These are phyloP conservation scores for Phasia obesa DNA, from an alignment of 2,888 invertebrate genomes.

Conservation along the genomic window DNA sequence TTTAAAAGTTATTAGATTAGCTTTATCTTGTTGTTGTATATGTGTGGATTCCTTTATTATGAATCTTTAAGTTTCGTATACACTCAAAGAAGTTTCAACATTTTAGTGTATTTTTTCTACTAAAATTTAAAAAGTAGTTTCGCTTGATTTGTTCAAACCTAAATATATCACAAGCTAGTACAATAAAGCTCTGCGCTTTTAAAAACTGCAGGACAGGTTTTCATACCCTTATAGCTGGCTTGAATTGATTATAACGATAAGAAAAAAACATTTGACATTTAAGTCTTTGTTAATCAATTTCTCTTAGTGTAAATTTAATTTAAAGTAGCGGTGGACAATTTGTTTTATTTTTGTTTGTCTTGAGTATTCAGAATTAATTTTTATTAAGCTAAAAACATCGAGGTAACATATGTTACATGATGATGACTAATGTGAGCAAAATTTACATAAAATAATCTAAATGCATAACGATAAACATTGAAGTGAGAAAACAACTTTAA, in stretches of 20 bases:
- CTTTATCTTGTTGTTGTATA: slow-evolving; percentile 46
- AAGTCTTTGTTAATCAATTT: no score
- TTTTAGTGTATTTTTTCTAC: no score
- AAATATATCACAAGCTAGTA: no score
- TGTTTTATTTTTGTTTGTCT: no score
- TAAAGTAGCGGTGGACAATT: neutral
- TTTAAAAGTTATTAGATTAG: slow-evolving; percentile 71
- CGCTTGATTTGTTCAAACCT: no score
- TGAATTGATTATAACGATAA: no score
- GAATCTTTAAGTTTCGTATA: slow-evolving; percentile 9
- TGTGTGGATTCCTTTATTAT: neutral
- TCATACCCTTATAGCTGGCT: no score
- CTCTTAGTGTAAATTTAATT: slow-evolving; percentile 22
- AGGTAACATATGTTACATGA: slow-evolving; percentile 55
- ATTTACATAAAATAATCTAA: slow-evolving; percentile 33
- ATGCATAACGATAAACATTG: neutral
- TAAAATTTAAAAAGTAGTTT: no score
- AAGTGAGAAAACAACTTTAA: neutral
- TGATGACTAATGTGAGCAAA: slow-evolving; percentile 33
- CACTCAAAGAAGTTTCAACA: slow-evolving; percentile 18
- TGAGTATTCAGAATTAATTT: no score
- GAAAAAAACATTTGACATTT: no score
- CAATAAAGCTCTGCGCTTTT: no score
- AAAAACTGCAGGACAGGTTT: no score
- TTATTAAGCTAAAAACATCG: slow-evolving; percentile 36